A percentile compares a stretch with the other conserved stretches of the same genome.
Conservation (phyloP, 2,797 vertebrate genomes). For the Yasuhikotakia modesta region DNA sequence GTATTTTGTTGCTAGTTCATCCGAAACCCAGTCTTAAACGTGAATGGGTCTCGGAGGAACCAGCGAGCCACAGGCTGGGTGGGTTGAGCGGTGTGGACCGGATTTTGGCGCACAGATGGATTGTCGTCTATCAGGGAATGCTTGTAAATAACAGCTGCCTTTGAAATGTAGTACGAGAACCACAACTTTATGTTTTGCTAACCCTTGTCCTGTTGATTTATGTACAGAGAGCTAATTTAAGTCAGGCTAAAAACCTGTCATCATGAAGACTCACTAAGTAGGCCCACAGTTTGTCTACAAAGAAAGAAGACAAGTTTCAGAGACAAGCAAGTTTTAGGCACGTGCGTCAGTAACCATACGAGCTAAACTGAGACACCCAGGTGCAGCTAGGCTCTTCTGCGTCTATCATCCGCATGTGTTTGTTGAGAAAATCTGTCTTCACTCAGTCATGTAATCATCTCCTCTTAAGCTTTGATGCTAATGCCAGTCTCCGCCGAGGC, state of each 20-base stretch:
- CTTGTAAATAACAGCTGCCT: constrained; percentile 50
- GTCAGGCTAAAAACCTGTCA: constrained; percentile 3
- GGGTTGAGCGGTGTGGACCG: constrained; percentile 20
- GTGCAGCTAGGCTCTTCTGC: constrained; percentile 35
- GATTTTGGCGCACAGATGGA: constrained; percentile 21
- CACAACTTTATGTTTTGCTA: constrained; percentile 33
- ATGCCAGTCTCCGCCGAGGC: constrained; percentile 25
- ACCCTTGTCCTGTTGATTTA: constrained; percentile 37
- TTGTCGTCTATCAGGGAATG: constrained; percentile 28
- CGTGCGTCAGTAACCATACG: background rate
- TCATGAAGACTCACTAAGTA: constrained; percentile 8
- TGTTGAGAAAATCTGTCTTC: constrained; percentile 30
- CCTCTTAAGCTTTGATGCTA: constrained; percentile 43
- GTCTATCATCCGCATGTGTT: constrained; percentile 30
- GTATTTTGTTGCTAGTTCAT: constrained; percentile 57
- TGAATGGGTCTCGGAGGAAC: constrained; percentile 44
- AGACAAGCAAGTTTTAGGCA: background rate
- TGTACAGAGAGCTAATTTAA: constrained; percentile 18
- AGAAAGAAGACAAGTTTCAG: constrained; percentile 20
- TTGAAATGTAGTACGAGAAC: constrained; percentile 24
- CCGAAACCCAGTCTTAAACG: constrained; percentile 46
- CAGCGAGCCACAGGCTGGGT: constrained; percentile 20
- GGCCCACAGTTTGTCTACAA: background rate
- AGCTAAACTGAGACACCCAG: constrained; percentile 35
- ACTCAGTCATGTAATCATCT: constrained; percentile 42